Evolutionary conservation across 1,140 invertebrate genomes (phyloP).

Genomic region (Penaeus chinensis): DNA sequence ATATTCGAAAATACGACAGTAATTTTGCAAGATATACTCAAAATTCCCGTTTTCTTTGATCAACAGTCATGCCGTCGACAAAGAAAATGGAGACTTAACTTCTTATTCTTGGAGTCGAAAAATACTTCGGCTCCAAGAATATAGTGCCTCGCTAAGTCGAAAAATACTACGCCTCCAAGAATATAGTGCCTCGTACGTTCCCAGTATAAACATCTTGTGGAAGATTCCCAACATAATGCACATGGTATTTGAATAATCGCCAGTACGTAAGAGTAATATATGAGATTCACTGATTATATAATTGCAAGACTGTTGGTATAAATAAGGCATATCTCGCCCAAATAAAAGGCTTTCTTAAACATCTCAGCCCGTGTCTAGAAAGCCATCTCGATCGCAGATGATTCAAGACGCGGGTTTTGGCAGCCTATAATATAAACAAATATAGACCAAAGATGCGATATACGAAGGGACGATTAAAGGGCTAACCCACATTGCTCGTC

Average conservation of each 20-base stretch:
- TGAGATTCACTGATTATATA: constrained; percentile 20
- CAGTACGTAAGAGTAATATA: constrained; percentile 15
- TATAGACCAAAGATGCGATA: constrained; percentile 41
- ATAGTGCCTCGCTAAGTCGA: no score
- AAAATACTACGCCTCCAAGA: neutral
- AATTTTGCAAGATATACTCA: neutral
- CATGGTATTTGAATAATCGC: constrained; percentile 25
- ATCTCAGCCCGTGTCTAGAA: constrained; percentile 17
- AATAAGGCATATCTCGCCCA: constrained; percentile 7
- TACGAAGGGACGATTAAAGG: constrained; percentile 36
- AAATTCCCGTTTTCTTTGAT: constrained; percentile 14
- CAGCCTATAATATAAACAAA: constrained; percentile 58
- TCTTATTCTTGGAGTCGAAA: neutral
- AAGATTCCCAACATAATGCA: constrained; percentile 31
- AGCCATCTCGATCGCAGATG: constrained; percentile 46
- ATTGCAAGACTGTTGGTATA: neutral
- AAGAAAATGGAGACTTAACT: constrained; percentile 14
- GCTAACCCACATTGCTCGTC: constrained; percentile 29
- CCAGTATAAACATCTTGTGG: constrained; percentile 21
- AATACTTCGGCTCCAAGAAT: no score
- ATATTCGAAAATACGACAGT: neutral
- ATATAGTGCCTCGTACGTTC: constrained; percentile 8
- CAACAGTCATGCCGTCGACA: neutral
- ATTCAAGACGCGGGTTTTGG: constrained; percentile 36
- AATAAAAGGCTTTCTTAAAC: constrained; percentile 20